Percentiles rank a stretch among this genome's conserved stretches.
Evolutionary conservation across 30 jellyfish, hydroid and myxozoan species (phyloP).

Genomic region (Hydra vulgaris): DNA sequence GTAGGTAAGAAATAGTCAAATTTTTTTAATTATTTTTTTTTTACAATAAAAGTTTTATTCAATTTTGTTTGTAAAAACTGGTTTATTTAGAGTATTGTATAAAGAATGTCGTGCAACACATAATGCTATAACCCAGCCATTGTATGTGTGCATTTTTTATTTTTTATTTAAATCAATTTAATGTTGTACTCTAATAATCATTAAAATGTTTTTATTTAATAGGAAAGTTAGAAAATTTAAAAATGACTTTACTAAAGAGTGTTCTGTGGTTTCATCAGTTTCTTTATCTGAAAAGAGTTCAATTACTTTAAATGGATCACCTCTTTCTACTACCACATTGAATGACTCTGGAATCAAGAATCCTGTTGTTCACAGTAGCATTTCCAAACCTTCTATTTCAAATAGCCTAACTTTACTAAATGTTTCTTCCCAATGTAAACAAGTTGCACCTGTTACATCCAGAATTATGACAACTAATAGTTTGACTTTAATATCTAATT

Average conservation of each 20-base stretch:
- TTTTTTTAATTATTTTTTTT: not conserved
- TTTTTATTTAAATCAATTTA: too few species aligned
- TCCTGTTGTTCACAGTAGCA: not conserved
- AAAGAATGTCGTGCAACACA: slow-evolving; percentile 88
- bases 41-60: not conserved
- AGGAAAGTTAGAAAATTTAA: too few species aligned
- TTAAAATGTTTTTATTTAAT: too few species aligned
- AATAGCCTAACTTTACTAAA: not conserved
- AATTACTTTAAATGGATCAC: not conserved
- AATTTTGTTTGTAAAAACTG: not conserved
- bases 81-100: slow-evolving; percentile 50
- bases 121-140: slow-evolving; percentile 63
- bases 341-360: not conserved
- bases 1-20: slow-evolving; percentile 48
- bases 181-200: too few species aligned
- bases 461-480: too few species aligned
- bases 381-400: not conserved
- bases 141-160: not conserved
- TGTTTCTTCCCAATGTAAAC: not conserved
- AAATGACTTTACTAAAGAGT: too few species aligned
- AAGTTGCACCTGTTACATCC: not conserved
- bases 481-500: not conserved
- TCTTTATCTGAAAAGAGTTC: not conserved
- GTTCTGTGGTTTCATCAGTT: not conserved
- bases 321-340: not conserved